These are phyloP conservation scores for Ramphastos sulfuratus DNA, from an alignment of 2,113 vertebrate genomes.

Conservation along the genomic window DNA sequence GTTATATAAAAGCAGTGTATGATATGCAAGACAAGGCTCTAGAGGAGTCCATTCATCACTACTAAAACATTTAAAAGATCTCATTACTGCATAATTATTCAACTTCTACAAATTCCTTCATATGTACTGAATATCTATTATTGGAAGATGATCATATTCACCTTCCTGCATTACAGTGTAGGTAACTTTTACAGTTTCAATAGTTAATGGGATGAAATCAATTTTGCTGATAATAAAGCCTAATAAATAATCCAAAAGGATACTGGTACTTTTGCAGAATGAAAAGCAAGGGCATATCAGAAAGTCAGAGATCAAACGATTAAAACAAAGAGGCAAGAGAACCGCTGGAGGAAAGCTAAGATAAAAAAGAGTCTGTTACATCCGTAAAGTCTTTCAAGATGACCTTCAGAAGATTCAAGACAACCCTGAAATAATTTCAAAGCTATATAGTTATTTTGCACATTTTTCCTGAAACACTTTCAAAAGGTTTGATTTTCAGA, in stretches of 20 bases:
- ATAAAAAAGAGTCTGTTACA: background rate
- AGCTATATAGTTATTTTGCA: background rate
- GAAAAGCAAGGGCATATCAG: background rate
- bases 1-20: background rate
- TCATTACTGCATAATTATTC: background rate
- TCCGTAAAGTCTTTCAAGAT: background rate
- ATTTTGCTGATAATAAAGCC: background rate
- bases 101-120: background rate
- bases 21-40: background rate
- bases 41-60: background rate
- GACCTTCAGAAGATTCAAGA: background rate
- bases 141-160: background rate
- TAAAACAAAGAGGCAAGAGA: background rate
- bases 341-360: background rate
- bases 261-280: background rate
- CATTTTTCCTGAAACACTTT: background rate
- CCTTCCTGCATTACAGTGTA: background rate
- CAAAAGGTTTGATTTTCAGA: background rate
- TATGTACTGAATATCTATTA: background rate
- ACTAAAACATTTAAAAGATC: background rate
- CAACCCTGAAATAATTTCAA: background rate
- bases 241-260: background rate
- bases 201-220: background rate
- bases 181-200: background rate
- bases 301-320: slow-evolving; percentile 10